phyloP scores from a whole-genome alignment of 2,113 vertebrate genomes.

The Podilymbus podiceps region DNA sequence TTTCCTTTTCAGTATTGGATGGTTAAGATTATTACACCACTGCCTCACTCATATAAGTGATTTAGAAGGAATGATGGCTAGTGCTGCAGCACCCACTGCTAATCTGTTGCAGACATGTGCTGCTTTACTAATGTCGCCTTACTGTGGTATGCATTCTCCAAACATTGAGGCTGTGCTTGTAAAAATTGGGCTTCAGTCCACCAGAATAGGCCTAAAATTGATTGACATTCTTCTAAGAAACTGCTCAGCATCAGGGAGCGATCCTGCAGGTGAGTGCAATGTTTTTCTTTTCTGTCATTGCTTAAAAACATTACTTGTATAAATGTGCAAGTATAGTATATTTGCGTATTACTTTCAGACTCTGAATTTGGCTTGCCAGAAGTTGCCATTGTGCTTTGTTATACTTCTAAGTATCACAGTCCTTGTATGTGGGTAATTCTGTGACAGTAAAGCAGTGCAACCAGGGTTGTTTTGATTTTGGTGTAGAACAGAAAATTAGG shows the following conservation, averaged over 20 bases:
- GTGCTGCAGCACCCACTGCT: conserved; percentile 94
- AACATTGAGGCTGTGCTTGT: conserved; percentile 98
- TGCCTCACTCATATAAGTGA: conserved; percentile 97
- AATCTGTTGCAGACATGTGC: conserved; percentile 97
- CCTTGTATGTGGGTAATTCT: neutral
- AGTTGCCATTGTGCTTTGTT: neutral
- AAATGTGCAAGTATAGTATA: neutral
- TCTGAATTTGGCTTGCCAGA: neutral
- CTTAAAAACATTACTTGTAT: neutral
- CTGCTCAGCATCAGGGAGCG: conserved; percentile 94
- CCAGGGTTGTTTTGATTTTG: neutral
- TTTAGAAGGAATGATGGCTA: conserved; percentile 97
- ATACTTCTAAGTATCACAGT: neutral
- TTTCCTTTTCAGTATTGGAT: conserved; percentile 87
- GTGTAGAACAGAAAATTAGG: neutral
- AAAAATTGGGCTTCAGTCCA: conserved; percentile 97
- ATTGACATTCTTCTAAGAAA: conserved; percentile 97
- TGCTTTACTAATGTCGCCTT: conserved; percentile 95
- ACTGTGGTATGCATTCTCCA: conserved; percentile 98
- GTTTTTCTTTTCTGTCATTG: neutral
- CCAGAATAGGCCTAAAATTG: conserved; percentile 92
- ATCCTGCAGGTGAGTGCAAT: conserved; percentile 86
- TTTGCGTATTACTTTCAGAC: neutral
- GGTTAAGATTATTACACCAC: conserved; percentile 95
- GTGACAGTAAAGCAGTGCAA: neutral